Percentiles rank a stretch among this genome's conserved stretches.
These are phyloP conservation scores for Stomatorhinus ivindoensis DNA, from an alignment of 2,113 vertebrate species.

Conservation along the genomic window DNA sequence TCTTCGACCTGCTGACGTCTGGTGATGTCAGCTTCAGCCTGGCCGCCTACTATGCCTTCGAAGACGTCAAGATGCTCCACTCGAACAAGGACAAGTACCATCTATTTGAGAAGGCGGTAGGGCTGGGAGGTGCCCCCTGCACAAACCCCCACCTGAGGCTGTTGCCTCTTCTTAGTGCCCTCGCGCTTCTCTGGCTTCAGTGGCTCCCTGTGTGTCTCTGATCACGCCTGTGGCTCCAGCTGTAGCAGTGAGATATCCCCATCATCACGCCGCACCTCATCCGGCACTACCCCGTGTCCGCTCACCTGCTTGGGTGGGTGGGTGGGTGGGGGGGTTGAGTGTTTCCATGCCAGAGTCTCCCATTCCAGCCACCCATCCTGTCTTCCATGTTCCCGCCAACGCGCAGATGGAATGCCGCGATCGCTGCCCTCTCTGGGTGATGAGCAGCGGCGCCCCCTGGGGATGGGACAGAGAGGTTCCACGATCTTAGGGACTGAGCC, in stretches of 20 bases:
- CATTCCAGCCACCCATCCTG: not conserved
- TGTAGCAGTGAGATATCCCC: slow-evolving; percentile 34
- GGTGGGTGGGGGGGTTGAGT: not conserved
- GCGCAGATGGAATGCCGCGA: not conserved
- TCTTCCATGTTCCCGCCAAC: not conserved
- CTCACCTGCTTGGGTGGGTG: not conserved
- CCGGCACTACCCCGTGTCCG: not conserved
- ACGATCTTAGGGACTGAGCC: not conserved
- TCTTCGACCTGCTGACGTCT: slow-evolving; percentile 91
- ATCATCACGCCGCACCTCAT: slow-evolving; percentile 25
- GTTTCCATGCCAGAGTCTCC: not conserved
- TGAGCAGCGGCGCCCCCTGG: not conserved
- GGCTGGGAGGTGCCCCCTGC: slow-evolving; percentile 23
- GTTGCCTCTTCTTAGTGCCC: slow-evolving; percentile 36
- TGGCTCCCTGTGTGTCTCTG: slow-evolving; percentile 57
- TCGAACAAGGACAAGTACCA: slow-evolving; percentile 87
- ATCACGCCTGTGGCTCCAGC: slow-evolving; percentile 33
- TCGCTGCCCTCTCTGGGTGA: not conserved
- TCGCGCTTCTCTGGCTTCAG: slow-evolving; percentile 52
- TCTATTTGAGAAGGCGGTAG: slow-evolving; percentile 73
- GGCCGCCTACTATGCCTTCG: slow-evolving; percentile 94
- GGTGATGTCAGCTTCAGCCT: slow-evolving; percentile 94
- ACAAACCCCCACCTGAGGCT: not conserved
- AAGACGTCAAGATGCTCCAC: slow-evolving; percentile 91
- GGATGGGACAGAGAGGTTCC: not conserved